Evolutionary conservation across 2,797 vertebrate genomes (phyloP), one percentile per base, ranked within the genome.

Genomic region (Pempheris klunzingeri): DNA sequence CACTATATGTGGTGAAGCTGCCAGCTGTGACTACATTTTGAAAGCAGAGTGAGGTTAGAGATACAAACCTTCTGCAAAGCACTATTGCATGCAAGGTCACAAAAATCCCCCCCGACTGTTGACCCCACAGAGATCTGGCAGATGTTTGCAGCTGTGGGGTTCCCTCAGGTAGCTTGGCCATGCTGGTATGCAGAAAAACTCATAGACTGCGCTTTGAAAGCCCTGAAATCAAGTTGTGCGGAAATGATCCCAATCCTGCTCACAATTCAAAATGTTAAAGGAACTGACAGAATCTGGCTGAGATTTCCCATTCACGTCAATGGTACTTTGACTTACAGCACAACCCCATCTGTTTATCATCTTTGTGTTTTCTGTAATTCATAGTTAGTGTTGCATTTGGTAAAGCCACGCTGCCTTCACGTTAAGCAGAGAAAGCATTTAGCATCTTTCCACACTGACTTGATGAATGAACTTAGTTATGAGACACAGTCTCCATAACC

Each of bases 131-230:
- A 52, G 26, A 58, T 17, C 49, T 13, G 62, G 24, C 28, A 41
- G 32, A 20, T 63, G 58, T 74, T 32, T 39, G 64, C 70, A 54
- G 55, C 30, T 55, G 49, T 41, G 54, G 13, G 66, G n/a, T 53
- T 60, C 22, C 15, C 62, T 63, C 18, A 49, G 12, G 49, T 53
- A 55, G 50, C 22, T 38, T 41, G 38, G 39, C 30, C 15, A 43
- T 1, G 54, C 59, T 57, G 13, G 26, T 17, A 9, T 47, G 54
- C 41, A 50, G 47, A 17, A 34, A 72, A 34, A 54, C 46, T 34
- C 36, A 24, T 13, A 30, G 43, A 46, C 24, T 26, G 5, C 52
- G 18, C 61, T 75, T 75, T 50, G 1, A 20, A 44, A 38, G 15
- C 17, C 10, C 8, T 14, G 14, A 53, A n/a, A 55, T 46, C 1